Evolutionary conservation across 2,797 vertebrate species (phyloP), one percentile per base, ranked within the genome.

Genomic region (Oryzias dopingdopingensis): DNA sequence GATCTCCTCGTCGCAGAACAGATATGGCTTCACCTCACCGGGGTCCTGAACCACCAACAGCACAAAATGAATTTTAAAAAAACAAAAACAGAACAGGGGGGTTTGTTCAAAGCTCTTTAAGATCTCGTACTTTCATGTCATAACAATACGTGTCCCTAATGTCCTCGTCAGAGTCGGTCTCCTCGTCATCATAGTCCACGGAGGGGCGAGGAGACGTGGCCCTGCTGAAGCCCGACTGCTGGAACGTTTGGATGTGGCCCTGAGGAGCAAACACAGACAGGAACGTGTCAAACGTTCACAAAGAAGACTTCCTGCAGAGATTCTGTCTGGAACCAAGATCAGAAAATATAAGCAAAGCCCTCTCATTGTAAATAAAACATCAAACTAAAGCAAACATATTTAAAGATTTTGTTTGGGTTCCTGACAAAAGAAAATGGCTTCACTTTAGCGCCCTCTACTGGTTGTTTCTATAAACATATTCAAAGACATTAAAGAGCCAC

Each of bases 1-100:
- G 46, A 99, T 99, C 88, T 99, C 97, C 74, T 99, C 97, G 58
- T 99, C 97, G 59, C 97, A 99, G 76, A 99, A 99, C 45, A 99
- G 90, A 60, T 96, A 98, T 0, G 97, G 98, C 77, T 98, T 98
- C 60, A 98, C 93, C 66, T 96, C 97, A 15, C 94, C 94, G 4
- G 94, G 92, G 66, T 98, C 97, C 97, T 99, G 77, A 37, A 12
- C 29, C 29, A 12, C 26, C 26, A 17, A 20, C n/a, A 14, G 20
- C 20, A 47, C 20, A 6, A 46, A 4, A 12, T 4, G 8, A 22
- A 23, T 22, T 23, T 6, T 6, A 29, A 29, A 20, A 47, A 47
- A 32, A 32, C 8, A 37, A 37, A 37, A 37, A 12, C 12, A 7
- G 1, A 37, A 37, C 32, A 32, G 8, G 32, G 10, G 32, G 12